Evolutionary conservation across 2,113 vertebrate genomes (phyloP).

Genomic region (Toxotes chatareus): DNA sequence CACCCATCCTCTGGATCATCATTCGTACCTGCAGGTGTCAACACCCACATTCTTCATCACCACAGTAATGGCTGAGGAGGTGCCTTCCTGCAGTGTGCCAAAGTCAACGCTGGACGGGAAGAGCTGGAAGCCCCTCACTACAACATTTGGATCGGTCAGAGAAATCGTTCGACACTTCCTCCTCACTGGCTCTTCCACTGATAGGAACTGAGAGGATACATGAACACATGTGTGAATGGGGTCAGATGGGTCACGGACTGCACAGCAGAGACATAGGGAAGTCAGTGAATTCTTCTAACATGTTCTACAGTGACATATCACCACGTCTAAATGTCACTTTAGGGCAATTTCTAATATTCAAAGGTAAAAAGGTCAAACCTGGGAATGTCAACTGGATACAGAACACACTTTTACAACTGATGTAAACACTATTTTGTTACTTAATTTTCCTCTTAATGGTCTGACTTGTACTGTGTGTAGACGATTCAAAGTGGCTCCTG

Average conservation of each 20-base stretch:
- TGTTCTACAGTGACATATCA: neutral
- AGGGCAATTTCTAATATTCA: neutral
- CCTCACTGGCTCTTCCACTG: slow-evolving; percentile 83
- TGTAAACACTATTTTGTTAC: neutral
- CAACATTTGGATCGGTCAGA: slow-evolving; percentile 44
- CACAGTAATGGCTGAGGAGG: slow-evolving; percentile 79
- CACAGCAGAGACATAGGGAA: no score
- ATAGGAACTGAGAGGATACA: slow-evolving; percentile 59
- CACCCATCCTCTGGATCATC: no score
- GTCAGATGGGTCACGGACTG: no score
- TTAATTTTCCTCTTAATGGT: neutral
- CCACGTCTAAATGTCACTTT: neutral
- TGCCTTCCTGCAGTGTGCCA: slow-evolving; percentile 87
- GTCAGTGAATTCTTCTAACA: neutral
- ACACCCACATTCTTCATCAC: slow-evolving; percentile 89
- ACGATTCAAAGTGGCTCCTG: no score
- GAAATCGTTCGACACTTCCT: slow-evolving; percentile 86
- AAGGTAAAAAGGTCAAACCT: neutral
- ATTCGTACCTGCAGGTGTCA: slow-evolving; percentile 88
- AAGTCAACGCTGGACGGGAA: slow-evolving; percentile 84
- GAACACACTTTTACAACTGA: neutral
- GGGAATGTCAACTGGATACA: neutral
- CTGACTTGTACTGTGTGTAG: no score
- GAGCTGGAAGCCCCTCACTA: slow-evolving; percentile 84
- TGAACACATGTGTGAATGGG: neutral